phyloP scores from a whole-genome alignment of 2,797 vertebrate genomes.

The Coendou prehensilis region DNA sequence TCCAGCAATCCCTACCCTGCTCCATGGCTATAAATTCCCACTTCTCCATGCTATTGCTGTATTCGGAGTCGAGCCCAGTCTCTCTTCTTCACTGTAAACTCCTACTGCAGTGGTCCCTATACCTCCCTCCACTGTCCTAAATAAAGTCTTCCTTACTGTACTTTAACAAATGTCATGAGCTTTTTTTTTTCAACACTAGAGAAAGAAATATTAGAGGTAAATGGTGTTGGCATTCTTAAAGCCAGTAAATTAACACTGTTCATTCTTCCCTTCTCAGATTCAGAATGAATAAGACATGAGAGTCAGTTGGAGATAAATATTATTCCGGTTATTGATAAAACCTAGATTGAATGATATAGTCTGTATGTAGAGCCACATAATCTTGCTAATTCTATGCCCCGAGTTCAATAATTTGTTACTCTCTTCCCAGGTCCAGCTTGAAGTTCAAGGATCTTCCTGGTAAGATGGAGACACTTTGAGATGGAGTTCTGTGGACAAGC shows the following conservation, averaged over 20 bases:
- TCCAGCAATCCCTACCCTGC: neutral
- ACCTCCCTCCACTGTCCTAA: neutral
- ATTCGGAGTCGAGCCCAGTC: neutral
- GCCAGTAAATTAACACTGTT: neutral
- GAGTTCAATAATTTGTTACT: neutral
- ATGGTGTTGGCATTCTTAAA: neutral
- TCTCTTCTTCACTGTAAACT: neutral
- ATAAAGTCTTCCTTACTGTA: neutral
- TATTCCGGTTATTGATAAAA: neutral
- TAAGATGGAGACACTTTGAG: neutral
- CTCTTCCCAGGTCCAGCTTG: neutral
- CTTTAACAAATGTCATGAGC: neutral
- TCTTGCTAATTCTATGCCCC: neutral
- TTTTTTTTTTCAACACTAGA: neutral
- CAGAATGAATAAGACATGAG: neutral
- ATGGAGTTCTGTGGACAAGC: neutral
- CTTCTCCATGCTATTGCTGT: neutral
- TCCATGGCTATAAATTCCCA: neutral
- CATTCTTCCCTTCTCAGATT: neutral
- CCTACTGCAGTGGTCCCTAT: neutral
- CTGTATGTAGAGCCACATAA: neutral
- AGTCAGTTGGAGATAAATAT: neutral
- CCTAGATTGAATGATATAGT: neutral
- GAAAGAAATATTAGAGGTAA: neutral
- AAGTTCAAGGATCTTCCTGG: neutral